Percentiles rank a stretch among this genome's conserved stretches.
Conservation (phyloP, 1,140 invertebrate species). For the Hypsibius dujardini region DNA sequence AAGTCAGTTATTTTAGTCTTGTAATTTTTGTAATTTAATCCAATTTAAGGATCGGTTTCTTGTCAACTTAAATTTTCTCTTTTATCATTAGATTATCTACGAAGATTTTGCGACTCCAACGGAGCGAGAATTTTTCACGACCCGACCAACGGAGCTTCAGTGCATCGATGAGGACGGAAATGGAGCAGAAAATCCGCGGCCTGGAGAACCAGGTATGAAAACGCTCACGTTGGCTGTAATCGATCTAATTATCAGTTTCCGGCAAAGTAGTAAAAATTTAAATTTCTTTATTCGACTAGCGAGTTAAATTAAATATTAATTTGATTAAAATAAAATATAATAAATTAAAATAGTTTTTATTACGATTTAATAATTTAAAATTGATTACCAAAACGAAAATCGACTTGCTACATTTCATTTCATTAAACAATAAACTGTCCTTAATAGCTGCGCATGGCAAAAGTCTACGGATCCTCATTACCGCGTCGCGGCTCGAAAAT, state of each 20-base stretch:
- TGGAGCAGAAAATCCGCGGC: conserved; percentile 14
- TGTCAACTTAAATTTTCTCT: not conserved
- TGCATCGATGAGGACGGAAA: not conserved
- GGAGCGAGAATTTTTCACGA: conserved; percentile 4
- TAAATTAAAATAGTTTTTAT: too few relatives aligned
- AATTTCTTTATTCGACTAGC: too few relatives aligned
- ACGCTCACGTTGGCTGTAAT: not conserved
- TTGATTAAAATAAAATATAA: too few relatives aligned
- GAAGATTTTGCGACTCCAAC: conserved; percentile 5
- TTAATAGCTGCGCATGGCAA: not conserved
- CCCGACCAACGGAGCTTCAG: not conserved
- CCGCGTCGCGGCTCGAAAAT: not conserved
- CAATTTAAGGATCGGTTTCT: too few relatives aligned
- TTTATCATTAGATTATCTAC: conserved; percentile 4
- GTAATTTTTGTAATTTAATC: too few relatives aligned
- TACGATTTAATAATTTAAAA: too few relatives aligned
- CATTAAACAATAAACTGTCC: not conserved
- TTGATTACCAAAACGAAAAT: too few relatives aligned
- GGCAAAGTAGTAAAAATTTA: too few relatives aligned
- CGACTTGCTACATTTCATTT: too few relatives aligned
- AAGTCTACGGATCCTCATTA: conserved; percentile 6
- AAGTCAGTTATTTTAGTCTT: too few relatives aligned
- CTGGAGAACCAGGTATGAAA: conserved; percentile 13
- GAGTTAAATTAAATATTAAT: too few relatives aligned
- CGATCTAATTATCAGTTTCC: too few relatives aligned